phyloP scores from a whole-genome alignment of 2,888 invertebrate genomes.

The Brachypalpus laphriformis region DNA sequence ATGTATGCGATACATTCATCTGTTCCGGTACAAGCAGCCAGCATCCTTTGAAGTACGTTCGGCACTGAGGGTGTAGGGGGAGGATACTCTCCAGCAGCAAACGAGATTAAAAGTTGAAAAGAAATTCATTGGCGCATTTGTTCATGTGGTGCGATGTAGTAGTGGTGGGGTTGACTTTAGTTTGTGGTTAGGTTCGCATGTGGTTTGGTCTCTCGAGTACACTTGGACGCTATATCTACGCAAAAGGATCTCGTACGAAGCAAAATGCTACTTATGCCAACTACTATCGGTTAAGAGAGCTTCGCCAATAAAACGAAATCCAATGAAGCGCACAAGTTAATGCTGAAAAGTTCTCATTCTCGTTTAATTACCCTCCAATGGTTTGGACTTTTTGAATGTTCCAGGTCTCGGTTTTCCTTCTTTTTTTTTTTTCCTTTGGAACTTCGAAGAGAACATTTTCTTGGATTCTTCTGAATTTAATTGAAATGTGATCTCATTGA shows the following conservation, averaged over 20 bases:
- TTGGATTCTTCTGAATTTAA: background rate
- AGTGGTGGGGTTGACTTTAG: conserved; percentile 23
- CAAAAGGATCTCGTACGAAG: conserved; percentile 6
- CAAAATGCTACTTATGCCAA: conserved; percentile 22
- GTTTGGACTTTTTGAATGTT: conserved; percentile 27
- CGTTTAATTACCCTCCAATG: conserved; percentile 58
- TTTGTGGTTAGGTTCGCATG: conserved; percentile 29
- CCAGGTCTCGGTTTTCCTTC: background rate
- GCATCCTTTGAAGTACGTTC: background rate
- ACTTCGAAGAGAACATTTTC: background rate
- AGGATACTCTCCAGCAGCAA: conserved; percentile 8
- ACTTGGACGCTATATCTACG: conserved; percentile 15
- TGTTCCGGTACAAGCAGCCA: background rate
- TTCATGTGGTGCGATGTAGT: too few species aligned
- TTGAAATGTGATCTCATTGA: conserved; percentile 8
- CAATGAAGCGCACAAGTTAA: conserved; percentile 55
- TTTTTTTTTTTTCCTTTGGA: background rate
- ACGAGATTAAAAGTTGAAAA: conserved; percentile 52
- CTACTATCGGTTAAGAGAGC: conserved; percentile 37
- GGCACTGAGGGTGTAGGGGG: background rate
- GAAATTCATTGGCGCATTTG: conserved; percentile 55
- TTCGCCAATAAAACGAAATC: conserved; percentile 42
- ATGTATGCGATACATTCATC: conserved; percentile 2
- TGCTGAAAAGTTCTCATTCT: conserved; percentile 42
- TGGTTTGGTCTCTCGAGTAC: conserved; percentile 43